Base-by-base conservation (phyloP, 2,113 vertebrate genomes). In the Microcebus jonahi region DNA sequence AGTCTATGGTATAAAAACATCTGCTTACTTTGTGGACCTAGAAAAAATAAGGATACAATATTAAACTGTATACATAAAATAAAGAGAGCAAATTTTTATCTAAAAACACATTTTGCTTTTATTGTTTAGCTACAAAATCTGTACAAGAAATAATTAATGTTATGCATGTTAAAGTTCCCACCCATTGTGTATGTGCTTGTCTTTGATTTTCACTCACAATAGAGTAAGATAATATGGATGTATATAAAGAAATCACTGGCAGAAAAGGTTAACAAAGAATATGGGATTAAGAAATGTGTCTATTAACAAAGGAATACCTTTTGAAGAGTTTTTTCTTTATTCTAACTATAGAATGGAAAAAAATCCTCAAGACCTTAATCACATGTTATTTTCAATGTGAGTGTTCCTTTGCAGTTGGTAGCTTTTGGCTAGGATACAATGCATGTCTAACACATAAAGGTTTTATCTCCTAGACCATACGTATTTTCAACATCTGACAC, bases 31-130 rank as follows among this genome's bases (percentile, higher is more conserved):
- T 80, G 45, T 79, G 11, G 10, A 42, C 65, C 29, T 88, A 83
- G 36, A 71, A 95, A 82, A 85, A 71, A 87, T 57, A 76, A 92
- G 63, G 57, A 57, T 29, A 65, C 13, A 50, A 59, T 71, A 79
- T 94, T 94, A 93, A 86, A 81, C 13, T 14, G 4, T 90, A 20
- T 76, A 59, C n/a, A 39, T 75, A 93, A 86, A 88, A 88, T 75
- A 31, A 57, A 57, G 7, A 87, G 27, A 68, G 11, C 36, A 93
- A 71, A n/a, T 45, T 95, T 92, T 91, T 5, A 36, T 76, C 48
- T 53, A 48, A 67, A 80, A 61, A 20, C 27, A 86, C 31, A 68
- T 75, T 96, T 84, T 7, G 59, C 31, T 89, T 89, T 71, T 71
- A 95, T 48, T 90, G 18, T 63, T 92, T 84, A 27, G 23, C 48